These are phyloP conservation scores for Tricholaema leucomelas DNA, from an alignment of 2,113 vertebrate genomes.

Conservation along the genomic window DNA sequence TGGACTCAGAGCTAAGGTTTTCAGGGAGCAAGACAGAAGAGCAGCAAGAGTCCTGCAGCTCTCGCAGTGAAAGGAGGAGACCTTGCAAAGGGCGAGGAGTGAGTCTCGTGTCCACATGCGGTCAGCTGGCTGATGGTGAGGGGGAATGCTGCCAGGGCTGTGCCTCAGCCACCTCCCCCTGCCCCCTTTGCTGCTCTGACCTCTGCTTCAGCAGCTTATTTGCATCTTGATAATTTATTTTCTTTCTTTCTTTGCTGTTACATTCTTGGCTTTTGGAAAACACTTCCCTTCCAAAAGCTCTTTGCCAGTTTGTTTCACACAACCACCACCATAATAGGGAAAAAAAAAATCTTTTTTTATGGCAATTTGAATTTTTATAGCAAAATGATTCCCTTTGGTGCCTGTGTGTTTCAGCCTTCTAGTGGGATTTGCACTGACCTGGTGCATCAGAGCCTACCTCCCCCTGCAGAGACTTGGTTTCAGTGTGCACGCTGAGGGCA, in stretches of 20 bases:
- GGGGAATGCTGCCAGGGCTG: background rate
- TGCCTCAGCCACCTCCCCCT: background rate
- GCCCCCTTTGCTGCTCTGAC: background rate
- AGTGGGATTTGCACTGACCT: background rate
- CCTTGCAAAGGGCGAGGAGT: background rate
- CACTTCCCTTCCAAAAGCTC: background rate
- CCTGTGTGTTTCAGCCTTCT: background rate
- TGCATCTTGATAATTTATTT: background rate
- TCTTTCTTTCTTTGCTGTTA: constrained; percentile 11
- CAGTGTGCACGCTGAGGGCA: background rate
- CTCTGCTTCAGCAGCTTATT: background rate
- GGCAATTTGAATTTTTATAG: background rate
- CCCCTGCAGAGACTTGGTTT: background rate
- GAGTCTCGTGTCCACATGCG: background rate
- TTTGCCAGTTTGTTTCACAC: background rate
- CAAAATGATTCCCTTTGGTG: background rate
- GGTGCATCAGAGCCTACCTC: background rate
- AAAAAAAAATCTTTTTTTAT: background rate
- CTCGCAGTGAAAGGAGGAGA: background rate
- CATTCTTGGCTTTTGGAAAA: constrained; percentile 20
- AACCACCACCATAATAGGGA: constrained; percentile 7
- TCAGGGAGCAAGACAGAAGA: background rate
- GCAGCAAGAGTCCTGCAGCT: background rate
- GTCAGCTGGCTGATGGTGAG: background rate
- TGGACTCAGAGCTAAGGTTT: background rate